Evolutionary conservation across 1,140 invertebrate genomes (phyloP), one percentile per base, ranked within the genome.

Genomic region (Drosophila sturtevanti): DNA sequence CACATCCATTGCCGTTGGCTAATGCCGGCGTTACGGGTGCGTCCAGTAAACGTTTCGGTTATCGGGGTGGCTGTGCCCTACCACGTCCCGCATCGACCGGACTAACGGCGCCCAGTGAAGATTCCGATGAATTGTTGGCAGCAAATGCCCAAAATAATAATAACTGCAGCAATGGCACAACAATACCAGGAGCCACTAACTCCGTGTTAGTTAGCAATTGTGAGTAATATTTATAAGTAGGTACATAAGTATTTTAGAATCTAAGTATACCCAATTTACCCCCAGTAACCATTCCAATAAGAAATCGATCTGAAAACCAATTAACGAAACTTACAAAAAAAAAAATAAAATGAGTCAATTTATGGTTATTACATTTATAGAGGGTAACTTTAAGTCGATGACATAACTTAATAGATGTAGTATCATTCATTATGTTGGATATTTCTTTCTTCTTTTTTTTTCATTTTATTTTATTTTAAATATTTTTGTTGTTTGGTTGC

Each of bases 31-130:
- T 12, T 48, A 76, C 68, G 68, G 72, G 77, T 69, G 80, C 79
- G 60, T 82, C 77, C 1, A 73, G 77, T 38, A 81, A 78, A 24
- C 89, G 91, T 34, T 92, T 92, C 51, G 91, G 91, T 22, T 92
- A 85, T 73, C 79, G 90, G 44, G 79, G 86, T 44, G 79, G 86
- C 11, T 14, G 6, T 56, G 55, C 72, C n/a, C 68, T 84, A 51
- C 76, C 85, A 56, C 77, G 91, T 22, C 91, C 91, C 69, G 73
- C 91, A 11, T 92, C 91, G 2, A 74, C 89, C 0, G 78, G 81
- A 6, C 31, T 86, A n/a, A 54, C 63, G 35, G 64, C 11, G 37
- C 38, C 63, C 67, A 77, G 51, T 6, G 82, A 78, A 14, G 78
- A 81, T 4, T 59, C 63, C 51, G 76, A 79, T 34, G 72, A 79